These are phyloP conservation scores for Trichechus manatus DNA, from an alignment of 2,113 vertebrate genomes.

Conservation along the genomic window DNA sequence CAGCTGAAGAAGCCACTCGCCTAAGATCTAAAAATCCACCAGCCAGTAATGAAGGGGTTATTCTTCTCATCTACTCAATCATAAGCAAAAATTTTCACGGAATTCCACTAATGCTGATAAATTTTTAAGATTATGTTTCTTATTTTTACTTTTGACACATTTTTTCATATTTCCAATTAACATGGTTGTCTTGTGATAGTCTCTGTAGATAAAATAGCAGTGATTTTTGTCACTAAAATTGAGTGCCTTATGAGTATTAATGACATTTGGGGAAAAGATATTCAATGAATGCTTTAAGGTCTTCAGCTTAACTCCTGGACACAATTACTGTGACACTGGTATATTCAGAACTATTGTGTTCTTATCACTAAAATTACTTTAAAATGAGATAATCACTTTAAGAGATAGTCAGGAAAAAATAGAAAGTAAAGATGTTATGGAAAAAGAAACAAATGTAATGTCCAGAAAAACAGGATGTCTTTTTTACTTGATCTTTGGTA, in stretches of 20 bases:
- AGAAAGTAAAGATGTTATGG: conserved; percentile 79
- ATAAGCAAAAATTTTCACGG: conserved; percentile 45
- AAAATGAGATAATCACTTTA: conserved; percentile 81
- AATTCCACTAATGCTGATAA: background rate
- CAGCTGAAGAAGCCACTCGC: conserved; percentile 13
- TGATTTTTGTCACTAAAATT: conserved; percentile 34
- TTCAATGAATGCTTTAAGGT: conserved; percentile 43
- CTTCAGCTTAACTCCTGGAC: conserved; percentile 60
- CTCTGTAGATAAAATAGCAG: background rate
- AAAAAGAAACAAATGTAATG: conserved; percentile 85
- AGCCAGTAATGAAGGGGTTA: conserved; percentile 53
- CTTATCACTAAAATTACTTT: conserved; percentile 62
- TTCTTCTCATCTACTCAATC: conserved; percentile 43
- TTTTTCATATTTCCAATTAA: background rate
- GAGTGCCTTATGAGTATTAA: background rate
- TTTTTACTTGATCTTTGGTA: conserved; percentile 83
- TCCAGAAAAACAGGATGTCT: conserved; percentile 86
- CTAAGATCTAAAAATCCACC: background rate
- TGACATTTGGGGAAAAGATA: background rate
- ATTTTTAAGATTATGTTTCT: background rate
- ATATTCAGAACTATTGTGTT: conserved; percentile 75
- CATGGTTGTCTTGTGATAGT: background rate
- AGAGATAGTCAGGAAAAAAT: conserved; percentile 73
- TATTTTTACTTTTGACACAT: conserved; percentile 14
- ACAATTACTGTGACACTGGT: conserved; percentile 76